These are phyloP conservation scores for Camponotus floridanus DNA, from an alignment of 1,140 invertebrate species.

Conservation along the genomic window DNA sequence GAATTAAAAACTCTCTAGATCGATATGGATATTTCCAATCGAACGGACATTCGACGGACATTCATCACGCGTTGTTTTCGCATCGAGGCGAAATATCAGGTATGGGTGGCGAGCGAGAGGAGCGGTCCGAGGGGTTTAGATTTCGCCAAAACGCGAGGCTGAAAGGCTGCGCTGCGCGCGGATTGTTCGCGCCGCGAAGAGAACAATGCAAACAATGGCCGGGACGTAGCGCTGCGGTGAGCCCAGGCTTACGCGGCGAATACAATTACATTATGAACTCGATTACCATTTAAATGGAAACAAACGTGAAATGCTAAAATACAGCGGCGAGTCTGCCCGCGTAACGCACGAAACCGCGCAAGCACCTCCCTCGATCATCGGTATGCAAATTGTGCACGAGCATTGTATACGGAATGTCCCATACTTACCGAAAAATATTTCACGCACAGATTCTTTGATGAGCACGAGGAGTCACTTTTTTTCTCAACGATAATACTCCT, in stretches of 20 bases:
- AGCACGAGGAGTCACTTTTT: neutral
- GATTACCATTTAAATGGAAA: conserved; percentile 87
- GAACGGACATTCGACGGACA: conserved; percentile 48
- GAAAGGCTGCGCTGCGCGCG: conserved; percentile 76
- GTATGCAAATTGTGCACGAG: conserved; percentile 74
- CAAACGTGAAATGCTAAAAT: conserved; percentile 87
- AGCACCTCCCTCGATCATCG: conserved; percentile 75
- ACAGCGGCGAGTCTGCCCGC: conserved; percentile 71
- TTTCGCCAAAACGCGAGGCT: conserved; percentile 77
- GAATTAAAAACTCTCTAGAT: conserved; percentile 34
- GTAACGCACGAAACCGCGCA: conserved; percentile 67
- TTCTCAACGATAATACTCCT: neutral
- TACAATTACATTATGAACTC: conserved; percentile 87
- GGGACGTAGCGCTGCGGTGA: conserved; percentile 80
- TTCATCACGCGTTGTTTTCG: conserved; percentile 67
- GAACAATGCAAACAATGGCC: conserved; percentile 85
- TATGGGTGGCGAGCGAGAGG: conserved; percentile 62
- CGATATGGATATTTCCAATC: conserved; percentile 54
- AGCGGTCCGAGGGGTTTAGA: conserved; percentile 75
- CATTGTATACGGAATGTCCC: conserved; percentile 42
- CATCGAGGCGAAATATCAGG: conserved; percentile 74
- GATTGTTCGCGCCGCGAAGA: conserved; percentile 79
- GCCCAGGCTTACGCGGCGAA: conserved; percentile 85
- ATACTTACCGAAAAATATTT: conserved; percentile 51
- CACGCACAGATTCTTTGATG: conserved; percentile 20